Conservation (phyloP, 2,888 invertebrate species). For the Conops quadrifasciatus region DNA sequence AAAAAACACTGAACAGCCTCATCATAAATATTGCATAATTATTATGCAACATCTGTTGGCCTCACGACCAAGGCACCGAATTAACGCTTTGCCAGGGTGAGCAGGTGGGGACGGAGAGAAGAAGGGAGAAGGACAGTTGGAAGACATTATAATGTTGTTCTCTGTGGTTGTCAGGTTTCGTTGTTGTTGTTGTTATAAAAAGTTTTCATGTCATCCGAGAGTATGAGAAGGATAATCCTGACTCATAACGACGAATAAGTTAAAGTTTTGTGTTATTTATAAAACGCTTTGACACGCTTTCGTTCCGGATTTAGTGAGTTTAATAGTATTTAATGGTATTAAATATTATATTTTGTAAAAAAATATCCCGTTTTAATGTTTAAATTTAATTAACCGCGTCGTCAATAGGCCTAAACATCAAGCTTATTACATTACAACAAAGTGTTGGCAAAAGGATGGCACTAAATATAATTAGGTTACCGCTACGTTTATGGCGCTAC, state of each 20-base stretch:
- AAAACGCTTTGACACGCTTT: too few relatives aligned
- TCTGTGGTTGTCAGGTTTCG: background rate
- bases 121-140: too few relatives aligned
- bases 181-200: constrained; percentile 1
- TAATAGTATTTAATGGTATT: too few relatives aligned
- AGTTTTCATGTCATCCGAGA: background rate
- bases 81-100: background rate
- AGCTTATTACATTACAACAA: background rate
- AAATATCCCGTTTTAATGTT: background rate
- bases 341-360: too few relatives aligned
- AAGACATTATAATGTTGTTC: background rate
- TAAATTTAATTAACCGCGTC: too few relatives aligned
- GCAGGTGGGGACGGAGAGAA: too few relatives aligned
- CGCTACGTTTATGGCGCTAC: background rate
- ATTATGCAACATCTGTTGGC: constrained; percentile 3
- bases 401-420: too few relatives aligned
- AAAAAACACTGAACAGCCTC: background rate
- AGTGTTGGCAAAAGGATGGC: background rate
- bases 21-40: constrained; percentile 21
- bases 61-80: background rate
- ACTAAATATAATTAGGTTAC: background rate
- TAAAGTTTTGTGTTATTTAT: too few relatives aligned
- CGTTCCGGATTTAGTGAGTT: too few relatives aligned
- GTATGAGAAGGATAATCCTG: background rate
- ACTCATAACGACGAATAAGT: too few relatives aligned